phyloP scores from a whole-genome alignment of 1,140 invertebrate species.

The Drosophila hydei region DNA sequence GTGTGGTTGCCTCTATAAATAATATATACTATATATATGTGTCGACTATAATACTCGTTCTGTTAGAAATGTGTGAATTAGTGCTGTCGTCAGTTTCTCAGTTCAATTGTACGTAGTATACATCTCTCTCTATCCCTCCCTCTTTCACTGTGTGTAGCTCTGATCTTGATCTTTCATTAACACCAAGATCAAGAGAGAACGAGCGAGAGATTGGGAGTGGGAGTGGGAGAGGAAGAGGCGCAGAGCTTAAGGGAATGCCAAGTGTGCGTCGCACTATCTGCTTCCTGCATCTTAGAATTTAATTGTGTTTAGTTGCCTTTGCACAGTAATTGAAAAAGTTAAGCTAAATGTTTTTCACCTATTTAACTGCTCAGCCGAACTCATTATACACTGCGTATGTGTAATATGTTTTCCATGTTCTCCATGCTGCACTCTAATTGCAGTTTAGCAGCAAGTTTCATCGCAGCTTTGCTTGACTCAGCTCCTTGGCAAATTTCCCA shows the following conservation, averaged over 20 bases:
- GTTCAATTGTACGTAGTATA: neutral
- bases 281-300: conserved; percentile 31
- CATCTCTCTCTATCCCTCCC: neutral
- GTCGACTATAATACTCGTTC: conserved; percentile 7
- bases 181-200: conserved; percentile 35
- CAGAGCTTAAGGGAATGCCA: conserved; percentile 10
- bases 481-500: conserved; percentile 26
- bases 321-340: conserved; percentile 7
- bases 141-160: conserved; percentile 2
- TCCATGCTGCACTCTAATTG: neutral
- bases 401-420: conserved; percentile 8
- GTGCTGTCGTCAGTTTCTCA: conserved; percentile 10
- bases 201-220: neutral
- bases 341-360: neutral
- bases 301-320: conserved; percentile 12
- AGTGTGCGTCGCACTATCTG: conserved; percentile 13
- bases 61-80: conserved; percentile 54
- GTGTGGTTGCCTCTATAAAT: conserved; percentile 41
- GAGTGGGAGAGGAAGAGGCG: neutral
- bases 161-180: conserved; percentile 55
- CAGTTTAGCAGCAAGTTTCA: conserved; percentile 24
- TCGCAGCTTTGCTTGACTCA: neutral
- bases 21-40: conserved; percentile 37
- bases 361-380: too few relatives aligned
- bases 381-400: conserved; percentile 14